Conservation (phyloP, 2,113 vertebrate genomes). For the Engystomops pustulosus region DNA sequence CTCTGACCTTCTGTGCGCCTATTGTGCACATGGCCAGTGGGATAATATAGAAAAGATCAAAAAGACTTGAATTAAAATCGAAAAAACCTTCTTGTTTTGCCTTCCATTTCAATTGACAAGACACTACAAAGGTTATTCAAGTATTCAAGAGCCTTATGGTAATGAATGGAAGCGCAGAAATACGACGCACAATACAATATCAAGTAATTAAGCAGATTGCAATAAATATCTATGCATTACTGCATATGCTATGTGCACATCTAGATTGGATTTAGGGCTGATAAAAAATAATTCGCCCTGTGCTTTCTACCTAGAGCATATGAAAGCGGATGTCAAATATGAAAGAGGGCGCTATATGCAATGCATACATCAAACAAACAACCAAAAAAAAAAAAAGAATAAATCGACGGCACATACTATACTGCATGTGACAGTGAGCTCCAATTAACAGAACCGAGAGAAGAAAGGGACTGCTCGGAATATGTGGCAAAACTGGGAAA, state of each 20-base stretch:
- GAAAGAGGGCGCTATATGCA: conserved; percentile 41
- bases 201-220: conserved; percentile 20
- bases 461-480: conserved; percentile 56
- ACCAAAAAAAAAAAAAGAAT: not conserved
- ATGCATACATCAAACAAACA: conserved; percentile 59
- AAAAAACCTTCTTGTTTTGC: conserved; percentile 46
- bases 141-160: conserved; percentile 48
- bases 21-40: conserved; percentile 66
- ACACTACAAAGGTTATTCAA: conserved; percentile 51
- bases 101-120: conserved; percentile 50
- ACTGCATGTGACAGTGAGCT: conserved; percentile 53
- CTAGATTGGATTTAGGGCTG: not conserved
- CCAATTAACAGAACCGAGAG: conserved; percentile 53
- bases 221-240: not conserved
- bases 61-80: conserved; percentile 55
- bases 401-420: conserved; percentile 33
- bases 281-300: not conserved
- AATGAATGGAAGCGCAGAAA: conserved; percentile 46
- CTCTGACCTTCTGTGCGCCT: conserved; percentile 70
- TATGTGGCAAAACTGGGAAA: conserved; percentile 71
- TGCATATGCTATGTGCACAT: not conserved
- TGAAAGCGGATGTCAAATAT: conserved; percentile 45
- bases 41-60: conserved; percentile 62
- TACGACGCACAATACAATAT: no score
- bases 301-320: not conserved